These are phyloP conservation scores for Slavum lentiscoides DNA, from an alignment of 2,888 invertebrate genomes.

Conservation along the genomic window DNA sequence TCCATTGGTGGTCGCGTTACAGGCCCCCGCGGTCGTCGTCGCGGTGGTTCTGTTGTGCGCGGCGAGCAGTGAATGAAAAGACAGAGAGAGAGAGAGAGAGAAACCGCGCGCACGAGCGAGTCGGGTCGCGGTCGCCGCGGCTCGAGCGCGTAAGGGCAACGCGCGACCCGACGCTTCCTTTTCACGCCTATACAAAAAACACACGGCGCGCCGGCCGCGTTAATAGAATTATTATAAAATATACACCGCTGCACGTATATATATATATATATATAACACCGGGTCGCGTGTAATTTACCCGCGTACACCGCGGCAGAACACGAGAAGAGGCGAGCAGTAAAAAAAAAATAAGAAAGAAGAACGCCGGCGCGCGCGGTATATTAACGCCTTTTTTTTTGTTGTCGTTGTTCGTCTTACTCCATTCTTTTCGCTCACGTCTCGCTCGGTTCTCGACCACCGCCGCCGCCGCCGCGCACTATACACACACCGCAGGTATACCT, in stretches of 20 bases:
- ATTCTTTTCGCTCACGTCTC: slow-evolving; percentile 5
- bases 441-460: background rate
- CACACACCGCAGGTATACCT: background rate
- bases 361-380: slow-evolving; percentile 35
- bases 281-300: background rate
- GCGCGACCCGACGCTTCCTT: slow-evolving; percentile 32
- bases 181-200: slow-evolving; percentile 40
- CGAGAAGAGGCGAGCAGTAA: slow-evolving; percentile 9
- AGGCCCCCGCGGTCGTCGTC: background rate
- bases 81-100: no score
- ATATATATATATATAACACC: no score
- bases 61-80: slow-evolving; percentile 37
- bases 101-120: background rate
- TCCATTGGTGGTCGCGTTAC: no score
- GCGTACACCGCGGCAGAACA: background rate
- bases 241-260: background rate
- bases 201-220: slow-evolving; percentile 1
- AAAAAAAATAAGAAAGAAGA: slow-evolving; percentile 21
- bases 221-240: slow-evolving; percentile 38
- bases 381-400: slow-evolving; percentile 36
- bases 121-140: background rate
- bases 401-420: background rate
- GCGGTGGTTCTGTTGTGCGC: background rate
- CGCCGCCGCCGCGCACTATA: background rate
- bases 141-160: no score